Base-by-base conservation (phyloP, 2,888 invertebrate species). In the Tipula vernalis region DNA sequence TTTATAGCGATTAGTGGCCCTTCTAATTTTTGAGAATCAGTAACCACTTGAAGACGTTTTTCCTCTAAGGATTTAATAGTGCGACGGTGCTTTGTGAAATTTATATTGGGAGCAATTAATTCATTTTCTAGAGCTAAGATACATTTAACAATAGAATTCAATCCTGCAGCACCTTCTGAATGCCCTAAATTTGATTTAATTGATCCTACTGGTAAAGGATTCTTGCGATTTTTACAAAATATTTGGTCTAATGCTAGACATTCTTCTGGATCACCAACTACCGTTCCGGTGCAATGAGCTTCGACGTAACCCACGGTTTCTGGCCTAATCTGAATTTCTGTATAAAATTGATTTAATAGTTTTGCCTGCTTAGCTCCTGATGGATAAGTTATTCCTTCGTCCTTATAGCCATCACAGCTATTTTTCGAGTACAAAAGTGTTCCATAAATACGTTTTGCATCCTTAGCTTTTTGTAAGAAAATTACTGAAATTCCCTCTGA, bases 131-230 rank as follows among this genome's bases (percentile, higher is more conserved):
- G 96, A 0, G 96, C 95, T 86, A 97, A 93, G 86, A 96, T 90
- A 88, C 95, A 96, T 93, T 98, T 98, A 0, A 95, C 94, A 87
- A 98, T 90, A 0, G 97, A 96, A 89, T 96, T 96, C 0, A 98
- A 92, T 8, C 97, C 96, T 4, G 96, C 96, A 0, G 95, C 94
- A 0, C 98, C 96, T 90, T 99, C 99, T 0, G 96, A 94, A 91
- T 99, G 99, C 0, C 99, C 99, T 90, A 98, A 93, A 91, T 98
- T 99, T 0, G 98, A 98, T 90, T 99, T 99, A 44, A 98, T 95
- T 0, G 98, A 97, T 1, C 98, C 98, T 87, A 99, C 96, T 86
- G 94, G 91, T 0, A 98, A 93, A 0, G 98, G 96, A 0, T 94
- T 94, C 0, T 93, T 94, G n/a, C 98, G 93, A 28, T 94, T 94